Base-by-base conservation (phyloP, 2,113 vertebrate genomes). In the Engystomops pustulosus region DNA sequence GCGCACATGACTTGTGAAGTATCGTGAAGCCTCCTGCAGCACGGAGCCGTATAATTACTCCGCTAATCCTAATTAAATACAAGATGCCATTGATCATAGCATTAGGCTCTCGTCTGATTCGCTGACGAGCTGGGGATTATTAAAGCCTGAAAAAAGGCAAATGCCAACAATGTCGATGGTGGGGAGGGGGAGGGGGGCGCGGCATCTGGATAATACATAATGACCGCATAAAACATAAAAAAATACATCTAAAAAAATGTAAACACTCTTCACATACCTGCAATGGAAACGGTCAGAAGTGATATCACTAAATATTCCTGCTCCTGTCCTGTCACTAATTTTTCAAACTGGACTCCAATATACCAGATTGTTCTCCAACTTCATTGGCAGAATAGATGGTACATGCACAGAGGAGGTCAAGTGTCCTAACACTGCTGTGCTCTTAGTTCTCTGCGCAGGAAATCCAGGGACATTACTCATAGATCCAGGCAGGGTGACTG, bases 1-100 rank as follows among this genome's bases (percentile, higher is more conserved):
- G 49, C 74, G 8, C 32, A 53, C 49, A 77, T 38, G 34, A 38
- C 74, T 58, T 55, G 25, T 74, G 71, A 74, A 74, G 71, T 74
- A 74, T 74, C 9, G 27, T 65, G 60, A 15, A 27, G 74, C 45
- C 49, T 58, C 9, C 49, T 77, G 53, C 25, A 32, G 72, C 18
- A n/a, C 27, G 30, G 47, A 76, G 74, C 34, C 7, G 32, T 55
- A 55, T 77, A 77, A 77, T 77, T 77, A 77, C 30, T 58, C 18
- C 32, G 51, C 47, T 77, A 77, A 77, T 77, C 74, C 74, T 77
- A 77, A 77, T 77, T 77, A 77, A 77, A 77, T 58, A 49, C 30
- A 77, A 55, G 51, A 77, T 77, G 74, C 74, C 1, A 77, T 77
- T 58, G 49, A 77, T 77, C 32, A n/a, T 55, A 58, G 18, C 49